Evolutionary conservation across 2,888 invertebrate species (phyloP).

Genomic region (Marronus borbonicus): DNA sequence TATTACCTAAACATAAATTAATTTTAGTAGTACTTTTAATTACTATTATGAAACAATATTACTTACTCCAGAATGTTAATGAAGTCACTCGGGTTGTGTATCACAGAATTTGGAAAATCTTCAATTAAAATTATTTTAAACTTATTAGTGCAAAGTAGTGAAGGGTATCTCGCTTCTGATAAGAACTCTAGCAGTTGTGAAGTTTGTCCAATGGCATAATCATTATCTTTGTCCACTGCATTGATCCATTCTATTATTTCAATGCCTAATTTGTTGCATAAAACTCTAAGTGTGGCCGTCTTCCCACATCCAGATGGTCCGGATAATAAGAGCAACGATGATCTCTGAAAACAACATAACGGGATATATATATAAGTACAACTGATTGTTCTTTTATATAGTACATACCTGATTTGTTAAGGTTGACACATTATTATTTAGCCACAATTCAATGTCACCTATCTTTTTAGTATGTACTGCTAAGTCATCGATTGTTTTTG

Average conservation of each 20-base stretch:
- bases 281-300: conserved; percentile 79
- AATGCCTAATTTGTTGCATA: conserved; percentile 76
- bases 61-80: conserved; percentile 80
- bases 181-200: conserved; percentile 84
- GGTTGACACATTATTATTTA: conserved; percentile 65
- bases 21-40: conserved; percentile 18
- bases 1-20: too few species aligned
- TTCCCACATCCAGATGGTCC: conserved; percentile 92
- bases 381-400: background rate
- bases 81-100: conserved; percentile 78
- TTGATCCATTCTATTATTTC: conserved; percentile 87
- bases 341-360: conserved; percentile 57
- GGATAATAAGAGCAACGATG: conserved; percentile 79
- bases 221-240: conserved; percentile 80
- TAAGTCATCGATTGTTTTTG: conserved; percentile 75
- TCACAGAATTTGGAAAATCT: conserved; percentile 87
- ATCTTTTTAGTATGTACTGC: conserved; percentile 85
- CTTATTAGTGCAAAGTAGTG: conserved; percentile 71
- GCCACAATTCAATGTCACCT: conserved; percentile 81
- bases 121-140: conserved; percentile 81
- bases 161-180: conserved; percentile 83
- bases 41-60: conserved; percentile 6
- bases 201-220: conserved; percentile 75
- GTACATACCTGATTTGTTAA: background rate
- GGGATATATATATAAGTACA: conserved; percentile 58